Evolutionary conservation across 2,888 invertebrate species (phyloP).

Genomic region (Sthenelais limicola): DNA sequence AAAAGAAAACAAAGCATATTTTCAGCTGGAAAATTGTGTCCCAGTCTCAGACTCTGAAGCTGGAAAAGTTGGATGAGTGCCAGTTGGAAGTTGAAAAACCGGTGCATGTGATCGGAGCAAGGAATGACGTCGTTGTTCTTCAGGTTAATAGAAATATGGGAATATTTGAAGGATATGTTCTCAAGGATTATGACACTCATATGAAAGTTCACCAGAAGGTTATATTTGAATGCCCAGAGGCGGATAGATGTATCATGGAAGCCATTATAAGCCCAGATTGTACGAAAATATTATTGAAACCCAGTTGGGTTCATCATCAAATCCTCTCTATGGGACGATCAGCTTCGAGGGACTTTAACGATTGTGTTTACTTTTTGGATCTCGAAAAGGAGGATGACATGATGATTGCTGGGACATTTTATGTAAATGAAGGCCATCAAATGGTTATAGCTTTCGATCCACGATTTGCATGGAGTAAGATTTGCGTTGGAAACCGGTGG

Average conservation of each 20-base stretch:
- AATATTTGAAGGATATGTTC: not conserved
- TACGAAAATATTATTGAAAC: conserved; percentile 22
- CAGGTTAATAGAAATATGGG: conserved; percentile 1
- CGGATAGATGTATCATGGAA: not conserved
- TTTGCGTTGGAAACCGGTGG: conserved; percentile 1
- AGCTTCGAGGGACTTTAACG: not conserved
- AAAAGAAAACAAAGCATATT: not conserved
- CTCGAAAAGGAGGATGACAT: not conserved
- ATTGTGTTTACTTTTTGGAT: not conserved
- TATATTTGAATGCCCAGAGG: not conserved
- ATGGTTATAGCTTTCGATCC: conserved; percentile 33
- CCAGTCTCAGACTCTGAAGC: not conserved
- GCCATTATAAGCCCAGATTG: conserved; percentile 24
- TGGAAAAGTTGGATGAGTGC: not conserved
- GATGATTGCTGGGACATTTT: not conserved
- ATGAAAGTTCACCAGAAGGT: not conserved
- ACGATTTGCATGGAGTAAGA: not conserved
- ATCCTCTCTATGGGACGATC: too few relatives aligned
- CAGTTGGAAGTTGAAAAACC: too few relatives aligned
- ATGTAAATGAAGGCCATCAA: not conserved
- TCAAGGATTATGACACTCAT: not conserved
- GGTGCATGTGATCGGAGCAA: conserved; percentile 7
- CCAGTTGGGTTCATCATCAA: not conserved
- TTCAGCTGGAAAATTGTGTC: conserved; percentile 6
- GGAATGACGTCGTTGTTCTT: conserved; percentile 8